A percentile compares a stretch with the other conserved stretches of the same genome.
phyloP scores from a whole-genome alignment of 2,888 invertebrate species.

The Myopa tessellatipennis region DNA sequence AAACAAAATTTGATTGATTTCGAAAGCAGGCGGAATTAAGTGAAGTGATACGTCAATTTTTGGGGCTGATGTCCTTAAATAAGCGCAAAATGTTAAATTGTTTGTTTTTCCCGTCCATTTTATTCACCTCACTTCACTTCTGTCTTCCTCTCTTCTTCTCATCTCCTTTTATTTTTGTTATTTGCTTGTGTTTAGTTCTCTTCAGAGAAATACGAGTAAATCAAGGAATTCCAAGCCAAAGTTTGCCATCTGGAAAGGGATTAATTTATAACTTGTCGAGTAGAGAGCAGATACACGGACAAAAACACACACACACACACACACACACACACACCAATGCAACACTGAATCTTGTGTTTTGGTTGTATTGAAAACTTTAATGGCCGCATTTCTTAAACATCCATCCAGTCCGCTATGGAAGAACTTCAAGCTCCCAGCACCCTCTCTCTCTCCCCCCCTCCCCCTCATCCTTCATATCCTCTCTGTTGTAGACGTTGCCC shows the following conservation, averaged over 20 bases:
- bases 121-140: background rate
- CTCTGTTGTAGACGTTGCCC: no score
- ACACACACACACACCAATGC: no score
- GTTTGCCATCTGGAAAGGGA: constrained; percentile 14
- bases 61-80: background rate
- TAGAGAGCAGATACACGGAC: background rate
- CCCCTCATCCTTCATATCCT: no score
- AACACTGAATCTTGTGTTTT: background rate
- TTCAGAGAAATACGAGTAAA: no score
- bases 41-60: constrained; percentile 18
- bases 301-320: background rate
- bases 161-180: no score
- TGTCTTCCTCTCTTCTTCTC: no score
- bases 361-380: constrained; percentile 22
- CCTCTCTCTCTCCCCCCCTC: no score
- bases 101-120: background rate
- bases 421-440: no score
- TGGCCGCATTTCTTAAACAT: background rate
- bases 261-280: constrained; percentile 29
- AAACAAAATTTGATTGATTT: constrained; percentile 19
- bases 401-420: no score
- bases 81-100: background rate
- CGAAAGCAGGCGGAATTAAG: background rate
- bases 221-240: background rate
- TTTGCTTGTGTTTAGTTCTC: no score